phyloP scores from a whole-genome alignment of 2,113 vertebrate species.

The Maccullochella peelii region DNA sequence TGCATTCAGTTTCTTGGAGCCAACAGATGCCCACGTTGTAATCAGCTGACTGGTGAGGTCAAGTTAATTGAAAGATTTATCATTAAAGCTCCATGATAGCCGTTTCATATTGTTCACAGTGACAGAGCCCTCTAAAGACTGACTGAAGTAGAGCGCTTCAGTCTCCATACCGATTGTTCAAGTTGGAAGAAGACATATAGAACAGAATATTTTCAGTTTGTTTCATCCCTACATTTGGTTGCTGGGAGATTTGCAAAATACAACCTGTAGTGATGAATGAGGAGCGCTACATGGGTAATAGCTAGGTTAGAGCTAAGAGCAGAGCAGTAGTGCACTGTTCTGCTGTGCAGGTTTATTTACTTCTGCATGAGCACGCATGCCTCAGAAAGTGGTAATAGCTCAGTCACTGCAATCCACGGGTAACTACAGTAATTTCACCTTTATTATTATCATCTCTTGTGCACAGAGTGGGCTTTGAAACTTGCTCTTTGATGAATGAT shows the following conservation, averaged over 20 bases:
- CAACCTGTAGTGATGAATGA: neutral
- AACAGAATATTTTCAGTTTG: neutral
- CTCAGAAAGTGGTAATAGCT: constrained; percentile 9
- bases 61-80: neutral
- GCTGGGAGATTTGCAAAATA: neutral
- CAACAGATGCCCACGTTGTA: neutral
- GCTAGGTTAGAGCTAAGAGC: neutral
- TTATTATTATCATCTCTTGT: constrained; percentile 24
- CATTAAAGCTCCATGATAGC: neutral
- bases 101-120: neutral
- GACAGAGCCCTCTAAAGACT: neutral
- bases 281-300: neutral
- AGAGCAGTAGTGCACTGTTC: neutral
- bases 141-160: neutral
- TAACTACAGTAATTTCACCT: constrained; percentile 48
- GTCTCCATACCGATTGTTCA: neutral
- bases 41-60: neutral
- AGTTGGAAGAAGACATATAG: neutral
- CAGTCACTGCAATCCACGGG: constrained; percentile 13
- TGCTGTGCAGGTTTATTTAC: constrained; percentile 1
- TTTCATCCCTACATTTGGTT: neutral
- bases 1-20: neutral
- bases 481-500: constrained; percentile 68
- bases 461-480: constrained; percentile 56
- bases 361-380: neutral